Evolutionary conservation across 2,888 invertebrate species (phyloP).

Genomic region (Thalpophila matura): DNA sequence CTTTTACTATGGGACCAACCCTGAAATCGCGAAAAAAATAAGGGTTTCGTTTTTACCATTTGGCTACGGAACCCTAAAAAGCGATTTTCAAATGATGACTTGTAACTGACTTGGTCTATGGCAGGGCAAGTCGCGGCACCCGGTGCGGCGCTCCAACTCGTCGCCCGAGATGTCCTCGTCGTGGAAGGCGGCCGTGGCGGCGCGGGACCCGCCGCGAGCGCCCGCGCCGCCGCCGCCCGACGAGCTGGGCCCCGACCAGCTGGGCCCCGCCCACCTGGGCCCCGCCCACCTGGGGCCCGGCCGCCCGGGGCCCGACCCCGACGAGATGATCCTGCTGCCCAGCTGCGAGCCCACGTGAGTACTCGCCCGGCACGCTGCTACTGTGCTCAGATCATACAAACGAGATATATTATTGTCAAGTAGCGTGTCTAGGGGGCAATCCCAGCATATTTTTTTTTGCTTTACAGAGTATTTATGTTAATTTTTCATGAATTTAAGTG

Average conservation of each 20-base stretch:
- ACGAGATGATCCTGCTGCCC: constrained; percentile 79
- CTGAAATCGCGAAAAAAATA: too few relatives aligned
- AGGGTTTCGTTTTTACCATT: too few relatives aligned
- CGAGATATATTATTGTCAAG: too few relatives aligned
- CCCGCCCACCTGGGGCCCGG: constrained; percentile 38
- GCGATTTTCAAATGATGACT: too few relatives aligned
- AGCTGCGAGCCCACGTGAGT: constrained; percentile 79
- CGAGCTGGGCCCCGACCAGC: constrained; percentile 27
- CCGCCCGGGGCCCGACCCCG: constrained; percentile 62
- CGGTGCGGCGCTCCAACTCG: constrained; percentile 96
- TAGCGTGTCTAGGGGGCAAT: too few relatives aligned
- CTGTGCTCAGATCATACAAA: too few relatives aligned
- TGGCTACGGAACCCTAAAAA: too few relatives aligned
- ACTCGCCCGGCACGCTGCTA: neutral
- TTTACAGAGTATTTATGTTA: too few relatives aligned
- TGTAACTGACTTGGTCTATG: neutral
- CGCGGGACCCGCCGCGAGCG: constrained; percentile 43
- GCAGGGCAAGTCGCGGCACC: constrained; percentile 93
- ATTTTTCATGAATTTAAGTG: too few relatives aligned
- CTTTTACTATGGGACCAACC: too few relatives aligned
- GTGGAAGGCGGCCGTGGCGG: constrained; percentile 92
- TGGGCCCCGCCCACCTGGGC: constrained; percentile 36
- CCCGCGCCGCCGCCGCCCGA: constrained; percentile 31
- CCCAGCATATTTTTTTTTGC: too few relatives aligned
- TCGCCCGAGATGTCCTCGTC: constrained; percentile 98